Base-by-base conservation (phyloP, 35 echinoderm and acorn worm genomes). In the Acanthaster planci region DNA sequence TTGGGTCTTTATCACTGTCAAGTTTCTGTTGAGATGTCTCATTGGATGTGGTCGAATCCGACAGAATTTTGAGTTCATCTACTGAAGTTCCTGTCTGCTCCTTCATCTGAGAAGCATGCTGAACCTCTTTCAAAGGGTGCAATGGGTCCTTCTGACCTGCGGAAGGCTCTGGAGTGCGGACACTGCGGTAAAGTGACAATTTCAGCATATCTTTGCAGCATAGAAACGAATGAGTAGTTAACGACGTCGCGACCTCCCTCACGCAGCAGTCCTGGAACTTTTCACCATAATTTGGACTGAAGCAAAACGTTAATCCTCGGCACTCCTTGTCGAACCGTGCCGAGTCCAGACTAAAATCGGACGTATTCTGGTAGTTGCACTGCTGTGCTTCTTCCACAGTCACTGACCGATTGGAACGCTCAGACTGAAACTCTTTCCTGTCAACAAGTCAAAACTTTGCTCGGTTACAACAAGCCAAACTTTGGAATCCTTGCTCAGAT, bases 271-370 rank as follows among this genome's bases (percentile, higher is more conserved):
- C 39, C 12, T 87, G 67, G 51, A 87, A 87, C 8, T 38, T 31
- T 37, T 87, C 75, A 15, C 42, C 85, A 23, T 87, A 87, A 26
- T 87, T 77, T 21, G 85, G 85, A 39, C 23, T 77, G 38, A 87
- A 87, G 64, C 85, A 59, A 14, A 52, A 79, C 29, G 52, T 55
- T 12, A n/a, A 77, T 32, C 51, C 50, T 9, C 52, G 50, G 52
- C 85, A 87, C 10, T 37, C 81, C 32, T 58, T 83, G 7, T 59
- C 19, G 64, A 72, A 72, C 64, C 23, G 34, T 2, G 23, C 34
- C 26, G 7, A 31, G 64, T 72, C 64, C 2, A 72, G 26, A 15
- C 64, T 72, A 29, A 72, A 72, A 72, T 72, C 23, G n/a, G 34
- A 72, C 64, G 30, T 72, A 26, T 30, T 72, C 34, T 34, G 23